These are phyloP conservation scores for Albula goreensis DNA, from an alignment of 2,113 vertebrate genomes.

Conservation along the genomic window DNA sequence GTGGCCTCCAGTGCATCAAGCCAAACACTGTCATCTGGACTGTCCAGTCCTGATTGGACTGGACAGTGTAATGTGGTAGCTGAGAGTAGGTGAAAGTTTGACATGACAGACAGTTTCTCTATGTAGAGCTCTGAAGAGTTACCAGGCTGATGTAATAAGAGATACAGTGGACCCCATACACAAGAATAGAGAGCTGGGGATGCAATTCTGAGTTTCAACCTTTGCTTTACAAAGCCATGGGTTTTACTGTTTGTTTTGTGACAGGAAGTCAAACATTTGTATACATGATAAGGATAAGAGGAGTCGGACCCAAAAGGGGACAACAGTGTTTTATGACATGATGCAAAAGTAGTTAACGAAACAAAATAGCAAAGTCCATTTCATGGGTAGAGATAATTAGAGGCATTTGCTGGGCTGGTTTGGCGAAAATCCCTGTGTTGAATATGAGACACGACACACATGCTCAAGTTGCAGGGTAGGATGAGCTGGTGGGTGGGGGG, in stretches of 20 bases:
- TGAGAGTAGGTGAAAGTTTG: neutral
- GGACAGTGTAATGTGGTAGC: neutral
- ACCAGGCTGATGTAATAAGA: neutral
- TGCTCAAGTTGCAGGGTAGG: too few relatives aligned
- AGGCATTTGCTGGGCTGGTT: too few relatives aligned
- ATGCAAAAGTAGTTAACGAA: neutral
- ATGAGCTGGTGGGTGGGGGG: too few relatives aligned
- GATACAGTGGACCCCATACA: neutral
- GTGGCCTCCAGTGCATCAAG: neutral
- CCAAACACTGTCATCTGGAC: neutral
- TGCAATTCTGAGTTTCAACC: neutral
- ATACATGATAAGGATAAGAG: neutral
- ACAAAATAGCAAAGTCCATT: too few relatives aligned
- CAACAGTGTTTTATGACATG: neutral
- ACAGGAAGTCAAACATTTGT: neutral
- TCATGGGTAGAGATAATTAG: too few relatives aligned
- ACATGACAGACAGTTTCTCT: neutral
- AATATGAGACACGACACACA: too few relatives aligned
- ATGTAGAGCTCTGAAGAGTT: neutral
- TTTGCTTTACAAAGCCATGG: neutral
- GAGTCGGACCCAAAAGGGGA: neutral
- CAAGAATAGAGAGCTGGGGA: neutral
- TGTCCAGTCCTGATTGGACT: neutral
- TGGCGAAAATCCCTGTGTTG: too few relatives aligned
- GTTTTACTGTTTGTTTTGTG: conserved; percentile 1